These are phyloP conservation scores for Cantharis nigra DNA, from an alignment of 2,888 invertebrate genomes.

Conservation along the genomic window DNA sequence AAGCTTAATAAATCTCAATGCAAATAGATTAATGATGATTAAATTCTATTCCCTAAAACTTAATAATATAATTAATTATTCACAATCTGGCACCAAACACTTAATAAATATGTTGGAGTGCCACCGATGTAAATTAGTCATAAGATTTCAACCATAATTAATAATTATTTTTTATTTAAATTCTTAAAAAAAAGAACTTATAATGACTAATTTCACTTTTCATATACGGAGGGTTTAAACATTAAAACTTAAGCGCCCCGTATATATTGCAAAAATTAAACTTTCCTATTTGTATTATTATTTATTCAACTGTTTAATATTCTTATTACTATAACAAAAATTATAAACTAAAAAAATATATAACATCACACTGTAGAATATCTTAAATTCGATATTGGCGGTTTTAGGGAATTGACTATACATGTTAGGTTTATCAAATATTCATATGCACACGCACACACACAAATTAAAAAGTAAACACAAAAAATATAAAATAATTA, in stretches of 20 bases:
- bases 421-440: not conserved
- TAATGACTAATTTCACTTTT: not conserved
- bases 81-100: not conserved
- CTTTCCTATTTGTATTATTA: not conserved
- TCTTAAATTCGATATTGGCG: not conserved
- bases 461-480: not conserved
- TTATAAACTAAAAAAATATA: not conserved
- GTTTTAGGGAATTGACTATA: conserved; percentile 2
- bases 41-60: conserved; percentile 8
- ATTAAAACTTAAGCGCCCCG: not conserved
- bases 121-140: not conserved
- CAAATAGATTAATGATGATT: conserved; percentile 11
- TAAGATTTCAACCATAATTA: not conserved
- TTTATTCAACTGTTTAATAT: not conserved
- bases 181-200: not conserved
- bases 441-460: not conserved
- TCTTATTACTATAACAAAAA: not conserved
- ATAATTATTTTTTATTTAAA: not conserved
- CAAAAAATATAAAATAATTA: conserved; percentile 5
- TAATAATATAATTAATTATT: conserved; percentile 5
- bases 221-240: not conserved
- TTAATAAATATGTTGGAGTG: not conserved
- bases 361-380: not conserved
- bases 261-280: not conserved
- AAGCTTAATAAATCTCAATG: conserved; percentile 23